Base-by-base conservation (phyloP, 2,888 invertebrate genomes). In the Laspeyria flexula region DNA sequence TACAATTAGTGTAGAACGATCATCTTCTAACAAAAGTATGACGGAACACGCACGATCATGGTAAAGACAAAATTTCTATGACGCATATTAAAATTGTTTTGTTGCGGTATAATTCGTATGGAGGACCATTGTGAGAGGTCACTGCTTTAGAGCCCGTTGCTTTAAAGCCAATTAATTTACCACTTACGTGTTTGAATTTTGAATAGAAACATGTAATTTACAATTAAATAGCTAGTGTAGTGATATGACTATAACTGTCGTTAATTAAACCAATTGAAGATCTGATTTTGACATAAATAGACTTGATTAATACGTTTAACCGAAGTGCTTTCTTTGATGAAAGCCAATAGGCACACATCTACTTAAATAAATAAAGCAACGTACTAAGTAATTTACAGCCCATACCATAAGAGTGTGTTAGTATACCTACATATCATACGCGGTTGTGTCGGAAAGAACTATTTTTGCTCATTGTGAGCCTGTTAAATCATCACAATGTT, bases 401-500 rank as follows among this genome's bases (percentile, higher is more conserved):
- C 38, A 10, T 35, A 35, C 29, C 16, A 45, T 10, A 21, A 7
- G 27, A 46, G 29, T 46, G 34, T 43, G 46, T 46, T 39, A 41
- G 51, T 50, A 43, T 41, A 41, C 37, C 34, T 49, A 53, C 52
- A 78, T 78, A 73, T 77, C 76, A 78, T 71, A 60, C 67, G 71
- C 56, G 64, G 62, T 57, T 53, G 62, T 71, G 79, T 79, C 78
- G 83, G 84, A 83, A 84, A 85, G 73, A 76, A 79, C 80, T 85
- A 85, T 86, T 88, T 86, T 85, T 74, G 82, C 80, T 83, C 78
- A 71, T 85, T 84, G 82, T 71, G 65, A 73, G 75, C 67, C 77
- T 76, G 80, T 82, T 88, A 88, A 90, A 85, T 88, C 87, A 88
- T 88, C 83, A 81, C 82, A 82, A 77, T 77, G 83, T 80, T 81